Base-by-base conservation (phyloP, 2,113 vertebrate species). In the Sapajus apella region DNA sequence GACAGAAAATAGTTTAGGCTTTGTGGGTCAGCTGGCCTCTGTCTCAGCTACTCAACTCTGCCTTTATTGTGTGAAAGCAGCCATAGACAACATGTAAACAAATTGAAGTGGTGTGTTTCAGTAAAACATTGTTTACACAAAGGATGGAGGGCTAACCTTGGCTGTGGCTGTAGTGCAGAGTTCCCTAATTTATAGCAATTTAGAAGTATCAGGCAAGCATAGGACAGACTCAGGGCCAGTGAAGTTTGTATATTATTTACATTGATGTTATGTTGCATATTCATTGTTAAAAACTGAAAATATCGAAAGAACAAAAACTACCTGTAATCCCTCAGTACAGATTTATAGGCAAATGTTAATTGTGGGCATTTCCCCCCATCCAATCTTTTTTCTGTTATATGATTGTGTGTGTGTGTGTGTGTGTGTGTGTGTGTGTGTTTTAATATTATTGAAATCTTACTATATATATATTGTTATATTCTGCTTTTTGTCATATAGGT, bases 221-320 rank as follows among this genome's bases (percentile, higher is more conserved):
- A 80, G 86, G 43, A 58, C 10, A 93, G 23, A 64, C 37, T 70
- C 6, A 68, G 30, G 40, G 45, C 82, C 32, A 18, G 1, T 64
- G 55, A 45, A 80, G 30, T 87, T 81, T 94, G 18, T 61, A 1
- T 82, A 35, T 75, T 79, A n/a, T 79, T 82, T 56, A 32, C 68
- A 35, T 70, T 61, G 58, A 27, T 50, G 3, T 61, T 73, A 30
- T 64, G 40, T 85, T 76, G 77, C 47, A 27, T 91, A 23, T 7
- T 90, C 14, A 43, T 50, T 82, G 25, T 82, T 79, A 27, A 81
- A 94, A 94, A 90, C 32, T 27, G 43, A 91, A 94, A 93, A 95
- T 93, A 88, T 1, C 66, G 81, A 64, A 45, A 83, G 27, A 93
- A 86, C 23, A 84, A 86, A 93, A 91, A 40, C 43, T 89, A 16